phyloP scores from a whole-genome alignment of 1,140 invertebrate genomes.

The Drosophila bifasciata region DNA sequence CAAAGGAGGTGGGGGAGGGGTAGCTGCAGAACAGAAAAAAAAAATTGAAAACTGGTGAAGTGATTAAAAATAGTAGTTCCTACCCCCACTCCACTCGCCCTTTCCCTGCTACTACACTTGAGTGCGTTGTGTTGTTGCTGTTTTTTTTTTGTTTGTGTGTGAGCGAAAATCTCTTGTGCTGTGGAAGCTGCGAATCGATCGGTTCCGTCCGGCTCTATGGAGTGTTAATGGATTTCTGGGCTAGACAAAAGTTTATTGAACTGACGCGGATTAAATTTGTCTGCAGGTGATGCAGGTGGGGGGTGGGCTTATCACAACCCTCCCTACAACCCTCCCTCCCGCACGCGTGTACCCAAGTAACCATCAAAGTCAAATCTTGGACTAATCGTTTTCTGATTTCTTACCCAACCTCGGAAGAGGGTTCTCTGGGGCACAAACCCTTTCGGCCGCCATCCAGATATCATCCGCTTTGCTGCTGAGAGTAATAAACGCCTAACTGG shows the following conservation, averaged over 20 bases:
- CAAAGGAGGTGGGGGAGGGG: conserved; percentile 1
- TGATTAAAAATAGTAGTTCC: conserved; percentile 75
- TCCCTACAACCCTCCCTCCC: too few relatives aligned
- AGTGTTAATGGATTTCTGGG: conserved; percentile 74
- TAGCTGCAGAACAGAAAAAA: not conserved
- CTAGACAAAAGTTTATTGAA: conserved; percentile 80
- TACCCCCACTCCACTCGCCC: conserved; percentile 36
- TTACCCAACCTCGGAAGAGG: conserved; percentile 45
- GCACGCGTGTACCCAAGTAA: too few relatives aligned
- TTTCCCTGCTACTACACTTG: conserved; percentile 45
- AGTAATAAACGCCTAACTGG: conserved; percentile 72
- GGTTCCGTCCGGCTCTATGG: conserved; percentile 66
- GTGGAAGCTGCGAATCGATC: conserved; percentile 58
- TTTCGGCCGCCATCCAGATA: conserved; percentile 60
- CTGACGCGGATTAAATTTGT: conserved; percentile 58
- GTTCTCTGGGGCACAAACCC: conserved; percentile 14
- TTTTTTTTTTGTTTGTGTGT: conserved; percentile 24
- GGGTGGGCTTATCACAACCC: too few relatives aligned
- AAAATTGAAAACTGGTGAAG: conserved; percentile 69
- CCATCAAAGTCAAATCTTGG: conserved; percentile 61
- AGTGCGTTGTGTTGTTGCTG: conserved; percentile 37
- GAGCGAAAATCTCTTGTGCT: conserved; percentile 14
- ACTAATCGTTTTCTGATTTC: conserved; percentile 80
- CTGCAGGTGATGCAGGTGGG: conserved; percentile 9
- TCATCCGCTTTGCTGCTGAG: conserved; percentile 32